These are phyloP conservation scores for Clarias gariepinus DNA, from an alignment of 2,113 vertebrate genomes.

Conservation along the genomic window DNA sequence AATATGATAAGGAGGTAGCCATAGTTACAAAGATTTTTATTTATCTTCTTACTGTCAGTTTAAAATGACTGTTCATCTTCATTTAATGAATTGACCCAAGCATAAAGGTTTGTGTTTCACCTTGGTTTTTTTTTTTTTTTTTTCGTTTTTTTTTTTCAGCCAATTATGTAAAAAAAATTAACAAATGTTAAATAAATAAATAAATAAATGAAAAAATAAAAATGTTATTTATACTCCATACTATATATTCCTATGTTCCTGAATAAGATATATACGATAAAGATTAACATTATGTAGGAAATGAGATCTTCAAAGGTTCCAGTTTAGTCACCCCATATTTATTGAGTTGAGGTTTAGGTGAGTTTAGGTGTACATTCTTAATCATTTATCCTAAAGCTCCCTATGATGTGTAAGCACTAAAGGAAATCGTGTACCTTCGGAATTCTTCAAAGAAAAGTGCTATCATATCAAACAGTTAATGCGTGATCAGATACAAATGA, in stretches of 20 bases:
- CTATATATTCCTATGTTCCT: not conserved
- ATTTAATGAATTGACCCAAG: not conserved
- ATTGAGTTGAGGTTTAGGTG: not conserved
- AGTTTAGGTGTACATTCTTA: not conserved
- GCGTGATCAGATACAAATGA: slow-evolving; percentile 13
- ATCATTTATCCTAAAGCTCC: not conserved
- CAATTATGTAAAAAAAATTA: not conserved
- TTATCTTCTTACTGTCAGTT: not conserved
- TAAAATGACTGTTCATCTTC: not conserved
- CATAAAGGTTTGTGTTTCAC: not conserved
- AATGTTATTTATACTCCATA: not conserved
- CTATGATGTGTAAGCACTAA: slow-evolving; percentile 19
- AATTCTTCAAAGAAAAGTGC: slow-evolving; percentile 3
- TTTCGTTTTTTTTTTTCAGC: not conserved
- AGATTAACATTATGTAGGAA: not conserved
- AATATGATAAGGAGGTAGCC: not conserved
- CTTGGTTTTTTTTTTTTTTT: not conserved
- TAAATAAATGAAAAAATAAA: not conserved
- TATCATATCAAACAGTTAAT: slow-evolving; percentile 27
- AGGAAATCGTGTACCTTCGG: slow-evolving; percentile 3
- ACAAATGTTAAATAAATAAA: not conserved
- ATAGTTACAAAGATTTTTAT: not conserved
- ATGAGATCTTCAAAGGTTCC: not conserved
- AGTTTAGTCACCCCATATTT: not conserved
- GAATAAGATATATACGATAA: not conserved